Evolutionary conservation across 1,140 invertebrate genomes (phyloP), one percentile per base, ranked within the genome.

Genomic region (Gonioctena quinquepunctata): DNA sequence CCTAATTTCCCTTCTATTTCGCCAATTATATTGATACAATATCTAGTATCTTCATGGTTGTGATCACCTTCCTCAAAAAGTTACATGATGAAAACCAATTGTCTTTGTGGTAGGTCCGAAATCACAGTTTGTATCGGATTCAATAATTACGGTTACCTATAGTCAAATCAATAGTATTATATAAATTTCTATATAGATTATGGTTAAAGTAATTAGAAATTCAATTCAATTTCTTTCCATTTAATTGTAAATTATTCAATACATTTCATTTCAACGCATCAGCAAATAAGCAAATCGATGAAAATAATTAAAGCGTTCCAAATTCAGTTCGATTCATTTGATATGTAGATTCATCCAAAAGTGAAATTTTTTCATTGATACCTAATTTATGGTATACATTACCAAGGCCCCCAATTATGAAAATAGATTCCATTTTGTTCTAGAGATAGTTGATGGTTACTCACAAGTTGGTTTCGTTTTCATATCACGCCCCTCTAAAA

Each of bases 121-220:
- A n/a, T 11, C 3, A 42, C n/a, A 42, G 11, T 42, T n/a, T n/a
- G 16, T 13, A 42, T 42, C 8, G 2, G 33, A 42, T 1, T 42
- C 3, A 8, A 42, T 42, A 42, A 42, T 42, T 4, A 42, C 3
- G 33, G 33, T 42, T n/a, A 42, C 4, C 2, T 42, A 42, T n/a
- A 11, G 33, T n/a, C n/a, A 42, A 42, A 42, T 42, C 19, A 4
- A 56, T 3, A 56, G 11, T 56, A 19, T 56, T 56, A 56, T 19
- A 56, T 56, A 56, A 56, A 56, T 2, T 56, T 19, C n/a, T 3
- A 56, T 18, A 19, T 56, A 23, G 18, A 19, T 21, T 13, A 56
- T 56, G 52, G 52, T 56, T 56, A 11, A 11, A 56, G 22, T 8
- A 56, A 56, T 56, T 56, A 56, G 52, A 56, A 56, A 56, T 56